Conservation (phyloP, 2,888 invertebrate genomes). For the Acrocyrtus sp. region DNA sequence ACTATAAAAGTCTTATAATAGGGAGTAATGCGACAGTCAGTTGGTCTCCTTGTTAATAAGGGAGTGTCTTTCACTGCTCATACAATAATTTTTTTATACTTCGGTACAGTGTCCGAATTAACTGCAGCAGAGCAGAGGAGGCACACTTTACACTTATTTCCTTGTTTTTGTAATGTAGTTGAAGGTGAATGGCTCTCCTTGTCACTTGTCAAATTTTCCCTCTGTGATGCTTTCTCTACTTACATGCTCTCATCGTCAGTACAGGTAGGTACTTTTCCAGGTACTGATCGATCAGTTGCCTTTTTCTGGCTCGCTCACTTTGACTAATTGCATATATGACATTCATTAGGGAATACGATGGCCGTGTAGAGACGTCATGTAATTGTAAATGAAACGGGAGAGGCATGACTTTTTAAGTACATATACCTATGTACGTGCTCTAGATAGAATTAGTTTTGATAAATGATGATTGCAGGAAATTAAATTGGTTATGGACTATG, state of each 20-base stretch:
- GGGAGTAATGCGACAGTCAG: slow-evolving; percentile 20
- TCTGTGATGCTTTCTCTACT: no score
- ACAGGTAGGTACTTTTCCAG: not conserved
- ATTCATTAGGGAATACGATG: slow-evolving; percentile 33
- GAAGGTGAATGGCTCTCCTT: no score
- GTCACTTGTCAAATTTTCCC: no score
- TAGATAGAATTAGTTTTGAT: slow-evolving; percentile 40
- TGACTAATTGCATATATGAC: slow-evolving; percentile 24
- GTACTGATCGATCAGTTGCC: slow-evolving; percentile 7
- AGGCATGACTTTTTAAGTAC: not conserved
- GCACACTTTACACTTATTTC: not conserved
- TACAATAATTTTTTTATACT: not conserved
- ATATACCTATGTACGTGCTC: not conserved
- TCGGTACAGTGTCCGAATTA: not conserved
- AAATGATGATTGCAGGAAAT: slow-evolving; percentile 49
- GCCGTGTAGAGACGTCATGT: not conserved
- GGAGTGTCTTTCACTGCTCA: no score
- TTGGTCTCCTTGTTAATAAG: slow-evolving; percentile 14
- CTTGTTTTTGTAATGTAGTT: not conserved
- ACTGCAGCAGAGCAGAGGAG: not conserved
- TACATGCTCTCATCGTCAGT: not conserved
- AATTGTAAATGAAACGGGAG: not conserved
- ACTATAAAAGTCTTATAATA: not conserved
- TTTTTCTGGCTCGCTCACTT: no score
- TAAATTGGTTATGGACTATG: no score